A percentile compares a stretch with the other conserved stretches of the same genome.
Conservation (phyloP, 2,113 vertebrate species). For the Chitala chitala region DNA sequence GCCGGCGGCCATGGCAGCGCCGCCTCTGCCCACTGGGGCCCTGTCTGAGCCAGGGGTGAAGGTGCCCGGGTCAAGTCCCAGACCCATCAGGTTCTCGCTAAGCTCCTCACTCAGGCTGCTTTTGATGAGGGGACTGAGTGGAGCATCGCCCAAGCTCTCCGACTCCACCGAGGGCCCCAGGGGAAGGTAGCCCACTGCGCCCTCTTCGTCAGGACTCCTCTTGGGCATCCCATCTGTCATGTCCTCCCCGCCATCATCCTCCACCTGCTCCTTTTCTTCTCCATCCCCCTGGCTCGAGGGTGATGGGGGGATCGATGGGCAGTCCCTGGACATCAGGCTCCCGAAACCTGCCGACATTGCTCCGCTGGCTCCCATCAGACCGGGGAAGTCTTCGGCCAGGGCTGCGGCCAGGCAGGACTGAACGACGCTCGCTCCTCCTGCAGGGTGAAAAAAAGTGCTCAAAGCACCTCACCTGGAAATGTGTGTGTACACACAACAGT, state of each 20-base stretch:
- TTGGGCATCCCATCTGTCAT: constrained; percentile 37
- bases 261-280: constrained; percentile 57
- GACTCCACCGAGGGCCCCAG: constrained; percentile 64
- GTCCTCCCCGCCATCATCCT: constrained; percentile 33
- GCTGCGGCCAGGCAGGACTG: constrained; percentile 55
- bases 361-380: constrained; percentile 52
- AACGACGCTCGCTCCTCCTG: constrained; percentile 51
- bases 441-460: constrained; percentile 4
- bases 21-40: constrained; percentile 55
- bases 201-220: constrained; percentile 43
- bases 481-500: too few species aligned
- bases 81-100: constrained; percentile 75
- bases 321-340: constrained; percentile 41
- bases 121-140: constrained; percentile 78
- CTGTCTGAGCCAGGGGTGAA: constrained; percentile 59
- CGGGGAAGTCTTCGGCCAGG: constrained; percentile 54
- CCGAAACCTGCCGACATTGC: constrained; percentile 47
- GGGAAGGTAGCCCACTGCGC: constrained; percentile 52
- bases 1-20: constrained; percentile 67
- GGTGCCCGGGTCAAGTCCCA: constrained; percentile 61
- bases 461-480: too few species aligned
- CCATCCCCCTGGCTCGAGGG: constrained; percentile 68
- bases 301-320: constrained; percentile 65
- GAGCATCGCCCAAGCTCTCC: constrained; percentile 70
- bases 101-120: constrained; percentile 80